These are phyloP conservation scores for Zosterops borbonicus DNA, from an alignment of 2,113 vertebrate genomes.

Conservation along the genomic window DNA sequence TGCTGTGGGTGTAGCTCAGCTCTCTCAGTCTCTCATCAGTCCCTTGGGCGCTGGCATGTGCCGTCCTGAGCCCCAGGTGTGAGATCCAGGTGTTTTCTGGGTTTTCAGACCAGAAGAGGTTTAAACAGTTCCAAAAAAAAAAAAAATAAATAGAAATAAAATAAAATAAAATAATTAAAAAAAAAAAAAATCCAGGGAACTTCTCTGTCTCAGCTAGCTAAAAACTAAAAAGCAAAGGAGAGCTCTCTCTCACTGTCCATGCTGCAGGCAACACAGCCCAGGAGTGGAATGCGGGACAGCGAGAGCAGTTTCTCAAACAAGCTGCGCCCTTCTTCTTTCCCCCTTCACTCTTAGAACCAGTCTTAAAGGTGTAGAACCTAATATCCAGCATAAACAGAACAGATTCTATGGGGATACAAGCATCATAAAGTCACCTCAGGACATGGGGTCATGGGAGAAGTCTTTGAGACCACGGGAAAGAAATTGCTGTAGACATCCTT, in stretches of 20 bases:
- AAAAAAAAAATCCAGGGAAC: background rate
- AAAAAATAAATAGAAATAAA: background rate
- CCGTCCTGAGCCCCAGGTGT: background rate
- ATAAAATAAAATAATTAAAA: background rate
- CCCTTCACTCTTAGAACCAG: background rate
- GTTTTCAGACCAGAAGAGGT: background rate
- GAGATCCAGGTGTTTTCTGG: background rate
- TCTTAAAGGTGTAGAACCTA: background rate
- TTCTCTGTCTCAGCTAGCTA: background rate
- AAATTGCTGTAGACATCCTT: background rate
- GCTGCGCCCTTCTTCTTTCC: fast-evolving
- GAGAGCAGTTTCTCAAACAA: background rate
- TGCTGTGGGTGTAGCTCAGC: background rate
- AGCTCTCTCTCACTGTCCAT: background rate
- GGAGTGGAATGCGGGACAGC: background rate
- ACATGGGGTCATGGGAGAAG: background rate
- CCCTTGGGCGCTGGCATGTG: background rate
- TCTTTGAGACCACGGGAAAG: background rate
- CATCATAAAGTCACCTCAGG: background rate
- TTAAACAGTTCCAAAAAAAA: background rate
- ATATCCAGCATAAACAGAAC: background rate
- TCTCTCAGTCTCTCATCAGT: background rate
- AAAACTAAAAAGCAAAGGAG: background rate
- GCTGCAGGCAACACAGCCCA: background rate
- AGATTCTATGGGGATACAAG: background rate